Conservation (phyloP, 2,113 vertebrate species). For the Pygathrix nemaeus region DNA sequence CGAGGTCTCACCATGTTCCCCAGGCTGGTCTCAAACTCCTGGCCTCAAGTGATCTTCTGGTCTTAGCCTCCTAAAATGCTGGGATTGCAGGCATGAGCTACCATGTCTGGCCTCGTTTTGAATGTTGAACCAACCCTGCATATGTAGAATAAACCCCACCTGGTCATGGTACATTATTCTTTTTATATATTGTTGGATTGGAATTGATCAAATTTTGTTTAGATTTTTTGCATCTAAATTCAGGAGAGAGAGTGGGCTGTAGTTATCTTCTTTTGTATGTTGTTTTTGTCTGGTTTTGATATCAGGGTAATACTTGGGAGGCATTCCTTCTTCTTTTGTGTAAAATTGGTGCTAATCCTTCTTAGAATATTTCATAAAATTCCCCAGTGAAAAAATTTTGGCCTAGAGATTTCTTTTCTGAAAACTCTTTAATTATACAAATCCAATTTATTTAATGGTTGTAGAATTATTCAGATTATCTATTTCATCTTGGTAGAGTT, state of each 20-base stretch:
- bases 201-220: slow-evolving; percentile 15
- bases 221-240: slow-evolving; percentile 26
- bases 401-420: neutral
- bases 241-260: neutral
- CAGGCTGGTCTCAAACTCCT: too few relatives aligned
- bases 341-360: slow-evolving; percentile 18
- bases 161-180: neutral
- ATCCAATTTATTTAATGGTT: slow-evolving; percentile 17
- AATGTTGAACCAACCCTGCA: neutral
- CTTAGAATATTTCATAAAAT: neutral
- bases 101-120: neutral
- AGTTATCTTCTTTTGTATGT: slow-evolving; percentile 25
- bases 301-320: neutral
- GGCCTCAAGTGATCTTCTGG: too few relatives aligned
- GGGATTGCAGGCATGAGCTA: too few relatives aligned
- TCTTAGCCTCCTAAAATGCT: too few relatives aligned
- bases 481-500: slow-evolving; percentile 37
- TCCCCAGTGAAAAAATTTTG: neutral
- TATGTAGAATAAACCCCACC: neutral
- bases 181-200: neutral
- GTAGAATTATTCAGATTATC: neutral
- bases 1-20: too few relatives aligned
- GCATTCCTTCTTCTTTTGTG: neutral
- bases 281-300: slow-evolving; percentile 7
- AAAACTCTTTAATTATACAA: neutral